These are phyloP conservation scores for Leptonema lineaticorne DNA, from an alignment of 1,140 invertebrate species.

Conservation along the genomic window DNA sequence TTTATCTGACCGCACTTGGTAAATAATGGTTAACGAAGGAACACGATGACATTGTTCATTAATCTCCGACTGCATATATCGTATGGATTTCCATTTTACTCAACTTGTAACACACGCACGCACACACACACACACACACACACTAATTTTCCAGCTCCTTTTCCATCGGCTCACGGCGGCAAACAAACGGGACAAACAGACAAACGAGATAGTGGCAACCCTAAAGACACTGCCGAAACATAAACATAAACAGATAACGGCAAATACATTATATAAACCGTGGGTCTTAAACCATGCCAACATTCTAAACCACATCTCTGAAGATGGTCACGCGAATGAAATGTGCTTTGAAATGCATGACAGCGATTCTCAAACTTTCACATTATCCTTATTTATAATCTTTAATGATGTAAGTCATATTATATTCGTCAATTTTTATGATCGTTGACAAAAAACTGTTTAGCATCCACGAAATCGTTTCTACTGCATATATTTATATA, in stretches of 20 bases:
- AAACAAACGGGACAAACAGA: conserved; percentile 23
- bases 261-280: conserved; percentile 22
- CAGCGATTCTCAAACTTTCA: no score
- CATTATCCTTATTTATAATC: no score
- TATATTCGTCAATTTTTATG: no score
- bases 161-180: neutral
- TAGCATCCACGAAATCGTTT: no score
- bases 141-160: neutral
- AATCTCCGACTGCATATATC: conserved; percentile 18
- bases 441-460: no score
- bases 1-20: neutral
- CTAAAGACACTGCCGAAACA: conserved; percentile 25
- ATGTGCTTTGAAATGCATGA: no score
- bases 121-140: no score
- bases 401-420: no score
- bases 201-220: conserved; percentile 20
- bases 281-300: neutral
- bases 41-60: conserved; percentile 19
- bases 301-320: neutral
- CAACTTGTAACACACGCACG: no score
- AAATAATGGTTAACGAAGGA: conserved; percentile 15
- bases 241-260: conserved; percentile 27
- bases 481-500: no score
- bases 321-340: neutral
- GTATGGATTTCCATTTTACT: neutral